Evolutionary conservation across 2,888 invertebrate species (phyloP).

Genomic region (Mylabris sibirica): DNA sequence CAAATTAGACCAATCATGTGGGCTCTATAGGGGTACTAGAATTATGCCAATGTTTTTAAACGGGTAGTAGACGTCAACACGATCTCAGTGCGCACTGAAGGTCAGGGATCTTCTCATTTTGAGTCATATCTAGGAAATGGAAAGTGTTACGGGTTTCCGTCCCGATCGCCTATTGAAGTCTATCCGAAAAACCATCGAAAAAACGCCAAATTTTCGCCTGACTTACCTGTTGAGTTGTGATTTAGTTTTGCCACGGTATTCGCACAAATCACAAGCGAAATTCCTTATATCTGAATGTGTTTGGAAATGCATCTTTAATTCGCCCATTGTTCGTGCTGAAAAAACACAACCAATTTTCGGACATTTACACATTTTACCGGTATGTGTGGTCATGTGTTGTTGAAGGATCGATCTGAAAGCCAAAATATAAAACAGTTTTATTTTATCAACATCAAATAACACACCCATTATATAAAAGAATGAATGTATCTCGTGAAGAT

Average conservation of each 20-base stretch:
- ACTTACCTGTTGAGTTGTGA: conserved; percentile 63
- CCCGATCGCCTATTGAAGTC: conserved; percentile 25
- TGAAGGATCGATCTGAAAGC: conserved; percentile 66
- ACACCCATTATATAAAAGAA: no score
- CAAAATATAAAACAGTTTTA: neutral
- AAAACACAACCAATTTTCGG: conserved; percentile 66
- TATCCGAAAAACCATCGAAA: conserved; percentile 5
- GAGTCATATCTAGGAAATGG: no score
- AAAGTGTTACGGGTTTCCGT: conserved; percentile 18
- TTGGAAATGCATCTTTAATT: conserved; percentile 65
- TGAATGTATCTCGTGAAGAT: neutral
- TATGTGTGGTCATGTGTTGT: conserved; percentile 68
- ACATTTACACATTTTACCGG: conserved; percentile 66
- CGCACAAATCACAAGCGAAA: conserved; percentile 64
- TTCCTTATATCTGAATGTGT: conserved; percentile 65
- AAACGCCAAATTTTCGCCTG: neutral
- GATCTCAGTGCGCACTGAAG: no score
- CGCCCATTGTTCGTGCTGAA: conserved; percentile 64
- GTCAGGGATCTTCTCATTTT: no score
- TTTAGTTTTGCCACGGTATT: conserved; percentile 65
- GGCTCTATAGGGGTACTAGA: no score
- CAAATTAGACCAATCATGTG: no score
- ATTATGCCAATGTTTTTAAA: no score
- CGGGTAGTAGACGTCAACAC: no score
- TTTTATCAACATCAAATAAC: no score